Evolutionary conservation across 2,888 invertebrate species (phyloP).

Genomic region (Clunio marinus): DNA sequence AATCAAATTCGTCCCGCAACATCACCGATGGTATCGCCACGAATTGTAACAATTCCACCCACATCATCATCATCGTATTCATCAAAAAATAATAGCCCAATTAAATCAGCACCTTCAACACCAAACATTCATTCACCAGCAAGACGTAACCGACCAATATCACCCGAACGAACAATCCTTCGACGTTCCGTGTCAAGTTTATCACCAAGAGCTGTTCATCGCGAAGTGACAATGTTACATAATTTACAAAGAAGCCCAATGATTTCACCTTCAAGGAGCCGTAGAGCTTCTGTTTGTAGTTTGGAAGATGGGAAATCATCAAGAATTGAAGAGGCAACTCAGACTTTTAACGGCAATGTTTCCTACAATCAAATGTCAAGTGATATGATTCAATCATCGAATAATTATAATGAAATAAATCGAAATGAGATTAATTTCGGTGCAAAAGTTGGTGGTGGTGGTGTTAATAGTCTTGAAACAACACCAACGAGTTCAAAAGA

Average conservation of each 20-base stretch:
- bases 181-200: constrained; percentile 42
- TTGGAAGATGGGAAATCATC: constrained; percentile 22
- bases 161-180: background rate
- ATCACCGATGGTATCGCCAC: constrained; percentile 34
- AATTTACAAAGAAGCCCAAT: constrained; percentile 63
- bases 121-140: constrained; percentile 42
- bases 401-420: background rate
- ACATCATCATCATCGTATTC: constrained; percentile 12
- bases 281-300: constrained; percentile 38
- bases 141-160: constrained; percentile 43
- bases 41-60: constrained; percentile 29
- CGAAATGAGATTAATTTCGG: background rate
- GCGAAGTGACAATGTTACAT: constrained; percentile 64
- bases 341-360: background rate
- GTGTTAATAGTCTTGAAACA: constrained; percentile 22
- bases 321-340: background rate
- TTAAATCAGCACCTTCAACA: constrained; percentile 24
- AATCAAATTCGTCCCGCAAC: constrained; percentile 28
- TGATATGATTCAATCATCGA: constrained; percentile 25
- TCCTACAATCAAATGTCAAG: background rate
- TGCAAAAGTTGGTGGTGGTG: background rate
- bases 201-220: constrained; percentile 54
- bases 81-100: constrained; percentile 30
- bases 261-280: constrained; percentile 54
- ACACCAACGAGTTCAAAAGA: constrained; percentile 29